A percentile compares a stretch with the other conserved stretches of the same genome.
Conservation (phyloP, 2,888 invertebrate genomes). For the Melieria crassipennis region DNA sequence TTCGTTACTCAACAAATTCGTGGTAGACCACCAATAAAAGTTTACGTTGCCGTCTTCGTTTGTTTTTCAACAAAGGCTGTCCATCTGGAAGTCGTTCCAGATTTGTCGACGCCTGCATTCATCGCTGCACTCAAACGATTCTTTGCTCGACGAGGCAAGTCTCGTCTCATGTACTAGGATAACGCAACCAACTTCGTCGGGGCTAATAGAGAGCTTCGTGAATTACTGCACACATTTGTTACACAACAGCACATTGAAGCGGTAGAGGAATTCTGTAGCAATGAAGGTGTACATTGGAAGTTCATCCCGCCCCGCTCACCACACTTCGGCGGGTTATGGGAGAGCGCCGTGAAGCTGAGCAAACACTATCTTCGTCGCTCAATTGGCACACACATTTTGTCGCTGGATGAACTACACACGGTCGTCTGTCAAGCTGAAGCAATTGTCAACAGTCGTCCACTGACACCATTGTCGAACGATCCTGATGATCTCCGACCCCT, state of each 20-base stretch:
- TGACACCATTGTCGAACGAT: conserved; percentile 24
- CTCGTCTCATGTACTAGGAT: conserved; percentile 24
- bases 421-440: conserved; percentile 34
- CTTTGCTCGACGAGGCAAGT: conserved; percentile 20
- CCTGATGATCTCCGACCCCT: conserved; percentile 30
- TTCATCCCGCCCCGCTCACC: conserved; percentile 34
- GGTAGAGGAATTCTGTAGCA: background rate
- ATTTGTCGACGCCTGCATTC: conserved; percentile 8
- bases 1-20: background rate
- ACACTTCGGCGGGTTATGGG: conserved; percentile 39
- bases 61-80: conserved; percentile 4
- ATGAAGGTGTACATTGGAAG: conserved; percentile 29
- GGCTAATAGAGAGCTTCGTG: conserved; percentile 28
- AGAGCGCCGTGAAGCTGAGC: conserved; percentile 37
- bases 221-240: conserved; percentile 12
- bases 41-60: conserved; percentile 3
- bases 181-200: conserved; percentile 38
- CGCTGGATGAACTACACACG: conserved; percentile 30
- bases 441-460: conserved; percentile 30
- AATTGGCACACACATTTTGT: conserved; percentile 16
- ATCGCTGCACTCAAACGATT: conserved; percentile 24
- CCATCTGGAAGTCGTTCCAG: conserved; percentile 1
- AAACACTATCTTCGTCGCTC: conserved; percentile 19
- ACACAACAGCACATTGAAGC: conserved; percentile 14
- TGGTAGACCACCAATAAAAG: conserved; percentile 8